Evolutionary conservation across 2,113 vertebrate genomes (phyloP).

Genomic region (Chaetorhynchus papuensis): DNA sequence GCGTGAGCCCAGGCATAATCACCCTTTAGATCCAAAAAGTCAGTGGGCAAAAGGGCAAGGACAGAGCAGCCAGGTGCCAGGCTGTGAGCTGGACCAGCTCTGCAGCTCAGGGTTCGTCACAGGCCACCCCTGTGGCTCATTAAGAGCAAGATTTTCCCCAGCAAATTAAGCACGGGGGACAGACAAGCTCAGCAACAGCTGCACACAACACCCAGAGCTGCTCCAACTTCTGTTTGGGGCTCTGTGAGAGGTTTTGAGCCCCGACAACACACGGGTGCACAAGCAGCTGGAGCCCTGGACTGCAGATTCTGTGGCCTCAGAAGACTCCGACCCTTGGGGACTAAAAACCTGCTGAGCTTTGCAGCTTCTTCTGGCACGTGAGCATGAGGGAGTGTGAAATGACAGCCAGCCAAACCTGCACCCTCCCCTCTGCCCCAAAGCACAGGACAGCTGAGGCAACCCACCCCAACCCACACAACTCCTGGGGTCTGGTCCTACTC

Average conservation of each 20-base stretch:
- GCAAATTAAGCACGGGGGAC: background rate
- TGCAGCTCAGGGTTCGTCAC: background rate
- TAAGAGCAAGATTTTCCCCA: background rate
- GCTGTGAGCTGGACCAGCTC: background rate
- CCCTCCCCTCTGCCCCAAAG: background rate
- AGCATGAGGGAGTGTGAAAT: fast-evolving
- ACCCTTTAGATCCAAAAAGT: background rate
- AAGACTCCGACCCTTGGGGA: background rate
- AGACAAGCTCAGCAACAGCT: background rate
- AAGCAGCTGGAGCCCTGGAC: fast-evolving
- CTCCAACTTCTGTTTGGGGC: fast-evolving
- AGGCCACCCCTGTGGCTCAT: background rate
- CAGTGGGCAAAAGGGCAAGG: background rate
- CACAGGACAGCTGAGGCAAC: background rate
- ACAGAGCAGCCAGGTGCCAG: background rate
- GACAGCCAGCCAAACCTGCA: background rate
- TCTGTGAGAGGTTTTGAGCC: background rate
- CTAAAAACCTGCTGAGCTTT: background rate
- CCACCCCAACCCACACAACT: background rate
- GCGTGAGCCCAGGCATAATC: background rate
- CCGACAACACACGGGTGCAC: fast-evolving
- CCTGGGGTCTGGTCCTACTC: fast-evolving
- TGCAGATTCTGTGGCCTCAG: background rate
- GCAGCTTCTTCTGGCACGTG: background rate
- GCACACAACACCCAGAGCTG: background rate